These are phyloP conservation scores for Ramphastos sulfuratus DNA, from an alignment of 2,113 vertebrate species.

Conservation along the genomic window DNA sequence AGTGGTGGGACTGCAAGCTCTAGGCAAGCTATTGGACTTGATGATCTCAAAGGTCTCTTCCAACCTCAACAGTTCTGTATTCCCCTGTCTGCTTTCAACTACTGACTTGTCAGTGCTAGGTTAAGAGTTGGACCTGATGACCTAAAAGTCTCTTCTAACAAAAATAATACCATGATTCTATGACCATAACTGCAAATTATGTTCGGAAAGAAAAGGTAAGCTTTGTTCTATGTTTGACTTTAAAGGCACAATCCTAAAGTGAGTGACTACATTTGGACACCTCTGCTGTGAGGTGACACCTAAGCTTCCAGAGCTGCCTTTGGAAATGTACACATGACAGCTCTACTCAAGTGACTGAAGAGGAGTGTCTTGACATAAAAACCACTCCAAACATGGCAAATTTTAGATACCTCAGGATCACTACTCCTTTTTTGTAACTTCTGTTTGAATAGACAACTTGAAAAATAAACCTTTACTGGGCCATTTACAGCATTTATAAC, in stretches of 20 bases:
- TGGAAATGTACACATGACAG: accelerated
- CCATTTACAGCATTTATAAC: neutral
- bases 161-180: too few species aligned
- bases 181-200: neutral
- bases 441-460: neutral
- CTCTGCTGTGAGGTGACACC: neutral
- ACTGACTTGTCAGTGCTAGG: too few species aligned
- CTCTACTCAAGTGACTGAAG: neutral
- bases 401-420: neutral
- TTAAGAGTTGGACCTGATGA: too few species aligned
- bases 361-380: neutral
- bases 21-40: too few species aligned
- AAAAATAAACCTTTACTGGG: neutral
- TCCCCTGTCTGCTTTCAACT: too few species aligned
- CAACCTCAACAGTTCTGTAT: too few species aligned
- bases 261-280: neutral
- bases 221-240: neutral
- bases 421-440: neutral
- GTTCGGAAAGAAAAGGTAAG: neutral
- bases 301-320: accelerated
- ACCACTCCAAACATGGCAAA: neutral
- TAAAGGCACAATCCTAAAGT: neutral
- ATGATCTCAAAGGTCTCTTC: too few species aligned
- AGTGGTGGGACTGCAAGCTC: too few species aligned
- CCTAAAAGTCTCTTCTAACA: too few species aligned